Conservation (phyloP, 2,888 invertebrate genomes). For the Amblyjoppa proteus region DNA sequence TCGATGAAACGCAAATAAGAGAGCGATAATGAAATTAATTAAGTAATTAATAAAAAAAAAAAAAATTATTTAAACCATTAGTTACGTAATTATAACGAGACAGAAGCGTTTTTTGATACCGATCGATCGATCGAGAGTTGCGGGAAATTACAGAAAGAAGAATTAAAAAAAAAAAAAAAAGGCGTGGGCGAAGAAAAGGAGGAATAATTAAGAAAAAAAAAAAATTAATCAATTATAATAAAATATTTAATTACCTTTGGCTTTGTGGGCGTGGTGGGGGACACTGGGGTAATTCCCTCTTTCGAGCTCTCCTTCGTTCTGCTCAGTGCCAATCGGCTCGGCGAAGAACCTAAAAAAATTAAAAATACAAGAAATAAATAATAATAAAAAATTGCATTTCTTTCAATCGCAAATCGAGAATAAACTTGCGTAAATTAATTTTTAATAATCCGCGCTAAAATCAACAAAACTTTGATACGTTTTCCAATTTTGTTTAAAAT, state of each 20-base stretch:
- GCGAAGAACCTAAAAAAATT: slow-evolving; percentile 85
- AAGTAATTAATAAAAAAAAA: slow-evolving; percentile 5
- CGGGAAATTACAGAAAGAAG: slow-evolving; percentile 60
- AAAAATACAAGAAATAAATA: slow-evolving; percentile 6
- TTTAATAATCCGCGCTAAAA: too few species aligned
- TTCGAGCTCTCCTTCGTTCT: slow-evolving; percentile 83
- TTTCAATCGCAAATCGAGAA: too few species aligned
- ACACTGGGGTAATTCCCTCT: slow-evolving; percentile 83
- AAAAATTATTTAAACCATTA: slow-evolving; percentile 16
- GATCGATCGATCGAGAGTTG: slow-evolving; percentile 51
- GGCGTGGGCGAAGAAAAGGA: slow-evolving; percentile 12
- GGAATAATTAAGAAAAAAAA: slow-evolving; percentile 27
- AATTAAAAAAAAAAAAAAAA: slow-evolving; percentile 47
- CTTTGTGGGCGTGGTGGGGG: slow-evolving; percentile 84
- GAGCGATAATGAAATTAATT: slow-evolving; percentile 8
- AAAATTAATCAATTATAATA: background rate
- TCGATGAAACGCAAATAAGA: slow-evolving; percentile 25
- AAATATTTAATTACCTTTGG: slow-evolving; percentile 84
- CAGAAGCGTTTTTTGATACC: slow-evolving; percentile 54
- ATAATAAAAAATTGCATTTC: too few species aligned
- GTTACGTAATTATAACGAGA: slow-evolving; percentile 40
- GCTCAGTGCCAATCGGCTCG: slow-evolving; percentile 85
- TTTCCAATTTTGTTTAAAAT: too few species aligned
- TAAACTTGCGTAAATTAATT: too few species aligned
- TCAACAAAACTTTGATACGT: too few species aligned